Percentiles rank a stretch among this genome's conserved stretches.
Conservation (phyloP, 1,140 invertebrate genomes). For the Wiebesia pumilae region DNA sequence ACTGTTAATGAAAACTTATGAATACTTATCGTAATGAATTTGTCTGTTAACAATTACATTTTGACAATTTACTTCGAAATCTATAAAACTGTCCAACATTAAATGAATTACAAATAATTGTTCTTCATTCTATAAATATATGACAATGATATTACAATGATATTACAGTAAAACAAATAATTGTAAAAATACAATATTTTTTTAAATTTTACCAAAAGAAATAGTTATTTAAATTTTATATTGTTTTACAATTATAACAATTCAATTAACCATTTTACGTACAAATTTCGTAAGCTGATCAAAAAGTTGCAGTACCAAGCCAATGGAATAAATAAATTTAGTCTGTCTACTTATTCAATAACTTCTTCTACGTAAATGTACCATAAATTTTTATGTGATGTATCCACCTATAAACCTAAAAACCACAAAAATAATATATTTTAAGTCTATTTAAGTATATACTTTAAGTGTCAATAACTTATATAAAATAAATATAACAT, state of each 20-base stretch:
- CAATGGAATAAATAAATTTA: background rate
- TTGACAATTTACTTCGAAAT: too few relatives aligned
- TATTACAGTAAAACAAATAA: background rate
- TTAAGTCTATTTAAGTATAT: background rate
- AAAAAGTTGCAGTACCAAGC: background rate
- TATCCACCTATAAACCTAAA: background rate
- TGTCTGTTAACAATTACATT: too few relatives aligned
- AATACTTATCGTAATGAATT: too few relatives aligned
- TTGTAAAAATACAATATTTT: slow-evolving; percentile 25
- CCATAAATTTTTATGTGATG: slow-evolving; percentile 6
- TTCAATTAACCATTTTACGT: background rate
- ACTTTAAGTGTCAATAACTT: background rate
- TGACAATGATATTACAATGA: background rate
- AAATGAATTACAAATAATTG: slow-evolving; percentile 9
- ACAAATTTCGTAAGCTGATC: slow-evolving; percentile 32
- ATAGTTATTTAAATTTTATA: slow-evolving; percentile 6
- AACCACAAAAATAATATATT: slow-evolving; percentile 3
- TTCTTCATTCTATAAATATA: slow-evolving; percentile 23
- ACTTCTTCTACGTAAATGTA: too few relatives aligned
- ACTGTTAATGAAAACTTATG: too few relatives aligned
- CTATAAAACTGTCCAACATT: background rate
- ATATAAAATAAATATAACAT: background rate
- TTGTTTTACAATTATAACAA: slow-evolving; percentile 12
- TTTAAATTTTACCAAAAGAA: slow-evolving; percentile 29
- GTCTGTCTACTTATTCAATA: too few relatives aligned